Conservation (phyloP, 2,113 vertebrate species). For the Sclerurus mexicanus region DNA sequence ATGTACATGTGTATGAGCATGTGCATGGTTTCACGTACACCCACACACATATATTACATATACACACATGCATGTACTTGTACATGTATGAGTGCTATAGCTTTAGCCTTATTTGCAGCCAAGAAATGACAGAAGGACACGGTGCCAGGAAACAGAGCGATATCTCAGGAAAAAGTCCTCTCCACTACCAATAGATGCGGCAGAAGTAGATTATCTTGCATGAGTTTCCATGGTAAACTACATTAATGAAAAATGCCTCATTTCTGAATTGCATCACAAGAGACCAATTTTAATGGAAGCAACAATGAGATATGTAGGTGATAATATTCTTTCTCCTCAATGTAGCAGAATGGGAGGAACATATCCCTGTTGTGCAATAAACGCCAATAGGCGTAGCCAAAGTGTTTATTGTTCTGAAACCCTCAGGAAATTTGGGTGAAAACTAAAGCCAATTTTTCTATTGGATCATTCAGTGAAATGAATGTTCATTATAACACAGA, state of each 20-base stretch:
- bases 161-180: not conserved
- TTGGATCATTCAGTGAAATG: constrained; percentile 50
- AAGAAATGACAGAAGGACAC: not conserved
- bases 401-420: constrained; percentile 49
- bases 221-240: constrained; percentile 68
- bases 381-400: constrained; percentile 38
- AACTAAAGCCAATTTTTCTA: constrained; percentile 59
- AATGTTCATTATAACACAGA: constrained; percentile 59
- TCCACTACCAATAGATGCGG: not conserved
- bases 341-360: constrained; percentile 37
- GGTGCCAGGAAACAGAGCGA: constrained; percentile 17
- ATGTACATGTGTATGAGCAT: rapidly evolving
- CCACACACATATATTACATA: no score
- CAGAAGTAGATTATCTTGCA: constrained; percentile 11
- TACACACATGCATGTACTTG: not conserved
- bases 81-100: not conserved
- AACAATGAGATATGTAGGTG: constrained; percentile 59
- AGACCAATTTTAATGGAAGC: constrained; percentile 66
- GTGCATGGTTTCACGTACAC: rapidly evolving
- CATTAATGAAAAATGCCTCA: constrained; percentile 66
- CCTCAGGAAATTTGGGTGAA: constrained; percentile 63
- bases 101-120: not conserved
- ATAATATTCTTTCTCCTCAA: constrained; percentile 52
- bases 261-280: constrained; percentile 62
- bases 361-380: constrained; percentile 24